phyloP scores from a whole-genome alignment of 2,888 invertebrate species.

The Agrenia bidenticulata region DNA sequence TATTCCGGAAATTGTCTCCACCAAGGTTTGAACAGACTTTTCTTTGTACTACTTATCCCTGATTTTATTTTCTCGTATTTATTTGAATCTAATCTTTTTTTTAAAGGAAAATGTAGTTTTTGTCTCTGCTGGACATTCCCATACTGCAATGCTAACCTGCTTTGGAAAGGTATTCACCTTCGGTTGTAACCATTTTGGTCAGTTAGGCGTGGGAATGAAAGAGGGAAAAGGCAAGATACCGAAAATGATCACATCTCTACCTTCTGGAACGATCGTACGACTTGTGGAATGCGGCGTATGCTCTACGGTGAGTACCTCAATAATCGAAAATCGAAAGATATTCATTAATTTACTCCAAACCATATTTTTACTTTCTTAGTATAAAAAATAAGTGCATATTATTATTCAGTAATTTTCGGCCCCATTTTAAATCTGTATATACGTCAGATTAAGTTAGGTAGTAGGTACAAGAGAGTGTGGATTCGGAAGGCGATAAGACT shows the following conservation, averaged over 20 bases:
- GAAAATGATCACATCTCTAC: slow-evolving; percentile 35
- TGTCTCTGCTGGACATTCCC: slow-evolving; percentile 85
- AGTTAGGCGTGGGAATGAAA: slow-evolving; percentile 74
- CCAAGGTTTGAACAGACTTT: slow-evolving; percentile 30
- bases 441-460: too few relatives aligned
- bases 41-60: slow-evolving; percentile 16
- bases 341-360: neutral
- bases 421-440: too few relatives aligned
- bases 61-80: too few relatives aligned
- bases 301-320: slow-evolving; percentile 50
- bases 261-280: slow-evolving; percentile 41
- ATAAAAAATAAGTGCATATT: slow-evolving; percentile 11
- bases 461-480: neutral
- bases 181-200: slow-evolving; percentile 89
- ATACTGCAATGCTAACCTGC: slow-evolving; percentile 76
- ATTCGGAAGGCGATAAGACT: neutral
- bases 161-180: slow-evolving; percentile 76
- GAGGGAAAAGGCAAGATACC: slow-evolving; percentile 54
- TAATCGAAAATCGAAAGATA: too few relatives aligned
- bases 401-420: slow-evolving; percentile 16
- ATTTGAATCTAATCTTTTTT: neutral
- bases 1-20: slow-evolving; percentile 60
- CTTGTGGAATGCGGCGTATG: slow-evolving; percentile 48
- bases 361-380: neutral
- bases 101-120: slow-evolving; percentile 65